Evolutionary conservation across 2,113 vertebrate genomes (phyloP).

Genomic region (Zapus hudsonius): DNA sequence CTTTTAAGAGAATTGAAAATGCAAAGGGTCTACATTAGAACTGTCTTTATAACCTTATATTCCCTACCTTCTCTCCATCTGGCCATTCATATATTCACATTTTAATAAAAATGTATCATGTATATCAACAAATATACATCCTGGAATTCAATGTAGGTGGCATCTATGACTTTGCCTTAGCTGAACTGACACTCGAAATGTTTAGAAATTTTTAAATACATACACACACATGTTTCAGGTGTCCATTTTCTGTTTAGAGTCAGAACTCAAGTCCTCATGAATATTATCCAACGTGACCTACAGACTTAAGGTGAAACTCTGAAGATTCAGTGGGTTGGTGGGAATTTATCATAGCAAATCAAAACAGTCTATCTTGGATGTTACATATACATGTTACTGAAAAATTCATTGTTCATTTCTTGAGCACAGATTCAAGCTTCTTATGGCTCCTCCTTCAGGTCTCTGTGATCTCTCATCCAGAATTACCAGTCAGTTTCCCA

Average conservation of each 20-base stretch:
- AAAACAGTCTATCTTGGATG: background rate
- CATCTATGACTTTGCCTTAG: background rate
- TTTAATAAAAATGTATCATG: background rate
- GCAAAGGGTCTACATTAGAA: background rate
- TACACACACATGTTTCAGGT: background rate
- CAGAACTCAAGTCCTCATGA: background rate
- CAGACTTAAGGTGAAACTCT: background rate
- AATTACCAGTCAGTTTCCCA: background rate
- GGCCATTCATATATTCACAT: background rate
- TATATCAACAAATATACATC: background rate
- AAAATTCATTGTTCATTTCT: background rate
- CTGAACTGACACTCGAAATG: slow-evolving; percentile 18
- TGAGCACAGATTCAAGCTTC: background rate
- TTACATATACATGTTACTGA: background rate
- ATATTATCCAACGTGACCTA: background rate
- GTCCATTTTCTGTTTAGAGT: background rate
- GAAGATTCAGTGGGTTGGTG: background rate
- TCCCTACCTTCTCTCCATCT: background rate
- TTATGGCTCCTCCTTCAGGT: background rate
- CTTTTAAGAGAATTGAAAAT: background rate
- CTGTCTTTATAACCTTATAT: background rate
- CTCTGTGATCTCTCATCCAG: background rate
- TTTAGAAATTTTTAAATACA: background rate
- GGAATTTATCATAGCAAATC: background rate
- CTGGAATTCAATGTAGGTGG: background rate